Evolutionary conservation across 2,888 invertebrate species (phyloP).

Genomic region (Ormyrus rosae): DNA sequence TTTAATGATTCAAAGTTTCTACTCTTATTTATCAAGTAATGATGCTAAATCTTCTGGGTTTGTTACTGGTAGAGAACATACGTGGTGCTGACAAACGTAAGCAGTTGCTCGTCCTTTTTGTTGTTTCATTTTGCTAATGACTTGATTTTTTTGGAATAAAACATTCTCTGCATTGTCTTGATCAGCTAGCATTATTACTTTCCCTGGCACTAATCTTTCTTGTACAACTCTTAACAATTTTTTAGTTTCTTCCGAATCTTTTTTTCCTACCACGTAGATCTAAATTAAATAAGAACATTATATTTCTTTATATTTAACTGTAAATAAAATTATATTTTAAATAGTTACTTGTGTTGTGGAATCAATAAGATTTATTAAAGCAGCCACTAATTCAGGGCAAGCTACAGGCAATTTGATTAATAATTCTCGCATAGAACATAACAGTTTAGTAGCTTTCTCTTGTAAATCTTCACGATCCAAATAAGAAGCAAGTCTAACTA

Average conservation of each 20-base stretch:
- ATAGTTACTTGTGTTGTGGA: slow-evolving; percentile 83
- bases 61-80: slow-evolving; percentile 86
- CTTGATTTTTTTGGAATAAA: slow-evolving; percentile 74
- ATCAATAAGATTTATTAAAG: slow-evolving; percentile 82
- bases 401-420: slow-evolving; percentile 82
- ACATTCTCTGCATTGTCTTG: slow-evolving; percentile 75
- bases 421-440: slow-evolving; percentile 80
- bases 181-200: slow-evolving; percentile 83
- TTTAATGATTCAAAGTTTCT: background rate
- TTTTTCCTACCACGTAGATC: slow-evolving; percentile 83
- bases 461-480: slow-evolving; percentile 79
- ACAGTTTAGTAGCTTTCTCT: slow-evolving; percentile 79
- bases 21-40: slow-evolving; percentile 76
- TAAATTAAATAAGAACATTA: slow-evolving; percentile 67
- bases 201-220: slow-evolving; percentile 81
- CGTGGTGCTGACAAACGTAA: slow-evolving; percentile 87
- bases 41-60: slow-evolving; percentile 81
- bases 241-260: slow-evolving; percentile 81
- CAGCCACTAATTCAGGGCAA: slow-evolving; percentile 87
- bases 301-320: too few relatives aligned
- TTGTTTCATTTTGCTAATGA: slow-evolving; percentile 78
- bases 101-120: slow-evolving; percentile 82
- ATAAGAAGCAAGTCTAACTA: slow-evolving; percentile 85
- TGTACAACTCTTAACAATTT: slow-evolving; percentile 83
- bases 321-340: background rate